These are phyloP conservation scores for Mesodorylaimus sp. DNA, from an alignment of 2,888 invertebrate genomes.

Conservation along the genomic window DNA sequence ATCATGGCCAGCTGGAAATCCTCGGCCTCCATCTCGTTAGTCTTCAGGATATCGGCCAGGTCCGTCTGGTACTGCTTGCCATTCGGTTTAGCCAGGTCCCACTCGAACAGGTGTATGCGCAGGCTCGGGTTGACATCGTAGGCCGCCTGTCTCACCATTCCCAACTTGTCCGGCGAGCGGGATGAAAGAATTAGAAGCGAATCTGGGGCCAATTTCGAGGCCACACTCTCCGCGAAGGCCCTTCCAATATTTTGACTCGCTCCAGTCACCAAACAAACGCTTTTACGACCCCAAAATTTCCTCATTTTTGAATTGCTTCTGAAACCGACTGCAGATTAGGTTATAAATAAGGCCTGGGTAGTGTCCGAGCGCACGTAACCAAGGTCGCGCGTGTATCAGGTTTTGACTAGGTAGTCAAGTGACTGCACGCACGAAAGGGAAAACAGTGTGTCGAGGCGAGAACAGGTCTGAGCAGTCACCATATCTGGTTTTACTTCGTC, in stretches of 20 bases:
- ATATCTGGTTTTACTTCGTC: too few relatives aligned
- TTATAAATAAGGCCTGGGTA: too few relatives aligned
- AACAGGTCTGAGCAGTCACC: too few relatives aligned
- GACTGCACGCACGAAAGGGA: too few relatives aligned
- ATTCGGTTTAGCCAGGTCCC: background rate
- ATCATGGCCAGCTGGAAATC: conserved; percentile 3
- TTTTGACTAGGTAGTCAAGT: too few relatives aligned
- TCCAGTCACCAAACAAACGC: background rate
- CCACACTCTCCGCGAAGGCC: background rate
- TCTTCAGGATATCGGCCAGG: background rate
- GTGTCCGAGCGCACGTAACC: too few relatives aligned
- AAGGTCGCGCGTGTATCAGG: too few relatives aligned
- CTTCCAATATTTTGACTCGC: background rate
- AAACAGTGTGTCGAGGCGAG: too few relatives aligned
- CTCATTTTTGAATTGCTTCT: too few relatives aligned
- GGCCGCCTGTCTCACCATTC: background rate
- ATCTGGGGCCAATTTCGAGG: background rate
- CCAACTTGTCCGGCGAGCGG: background rate
- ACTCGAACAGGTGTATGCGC: background rate
- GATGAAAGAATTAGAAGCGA: background rate
- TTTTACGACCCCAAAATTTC: background rate
- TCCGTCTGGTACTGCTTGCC: background rate
- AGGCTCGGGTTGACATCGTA: background rate
- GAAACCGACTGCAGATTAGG: too few relatives aligned
- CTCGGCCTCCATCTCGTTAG: background rate